phyloP scores from a whole-genome alignment of 23 tunicate species.

The Phallusia fumigata region DNA sequence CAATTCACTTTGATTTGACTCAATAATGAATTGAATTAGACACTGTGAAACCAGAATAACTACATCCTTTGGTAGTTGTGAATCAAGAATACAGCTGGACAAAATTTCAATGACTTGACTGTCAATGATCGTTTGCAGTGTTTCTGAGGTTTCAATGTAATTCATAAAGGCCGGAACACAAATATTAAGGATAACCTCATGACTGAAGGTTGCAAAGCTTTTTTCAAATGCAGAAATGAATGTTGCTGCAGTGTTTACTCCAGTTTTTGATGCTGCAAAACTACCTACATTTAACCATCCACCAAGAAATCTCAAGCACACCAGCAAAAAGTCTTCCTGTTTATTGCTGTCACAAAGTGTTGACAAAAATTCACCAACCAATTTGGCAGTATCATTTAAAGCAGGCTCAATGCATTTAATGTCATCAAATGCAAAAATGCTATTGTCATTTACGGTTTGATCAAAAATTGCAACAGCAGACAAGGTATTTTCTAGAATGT shows the following conservation, averaged over 20 bases:
- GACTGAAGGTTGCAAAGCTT: neutral
- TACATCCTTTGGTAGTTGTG: slow-evolving; percentile 2
- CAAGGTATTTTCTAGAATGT: slow-evolving; percentile 40
- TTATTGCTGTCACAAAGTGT: neutral
- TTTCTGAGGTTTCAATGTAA: slow-evolving; percentile 19
- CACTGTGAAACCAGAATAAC: slow-evolving; percentile 19
- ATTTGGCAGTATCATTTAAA: slow-evolving; percentile 42
- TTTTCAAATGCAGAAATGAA: slow-evolving; percentile 12
- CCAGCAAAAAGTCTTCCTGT: neutral
- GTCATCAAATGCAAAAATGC: slow-evolving; percentile 47
- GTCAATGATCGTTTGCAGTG: neutral
- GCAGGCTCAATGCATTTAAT: slow-evolving; percentile 34
- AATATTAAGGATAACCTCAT: slow-evolving; percentile 28
- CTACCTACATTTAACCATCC: slow-evolving; percentile 60
- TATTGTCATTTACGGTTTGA: slow-evolving; percentile 18
- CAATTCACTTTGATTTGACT: neutral
- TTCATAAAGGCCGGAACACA: slow-evolving; percentile 53
- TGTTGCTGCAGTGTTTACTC: slow-evolving; percentile 16
- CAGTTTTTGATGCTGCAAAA: slow-evolving; percentile 42
- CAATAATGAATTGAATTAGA: slow-evolving; percentile 24
- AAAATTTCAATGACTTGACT: slow-evolving; percentile 8
- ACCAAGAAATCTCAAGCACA: slow-evolving; percentile 43
- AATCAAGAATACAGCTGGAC: neutral
- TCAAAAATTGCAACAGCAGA: slow-evolving; percentile 55
- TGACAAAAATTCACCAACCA: neutral